Percentiles rank a stretch among this genome's conserved stretches.
Evolutionary conservation across 2,797 vertebrate species (phyloP).

Genomic region (Ctenopoma kingsleyae): DNA sequence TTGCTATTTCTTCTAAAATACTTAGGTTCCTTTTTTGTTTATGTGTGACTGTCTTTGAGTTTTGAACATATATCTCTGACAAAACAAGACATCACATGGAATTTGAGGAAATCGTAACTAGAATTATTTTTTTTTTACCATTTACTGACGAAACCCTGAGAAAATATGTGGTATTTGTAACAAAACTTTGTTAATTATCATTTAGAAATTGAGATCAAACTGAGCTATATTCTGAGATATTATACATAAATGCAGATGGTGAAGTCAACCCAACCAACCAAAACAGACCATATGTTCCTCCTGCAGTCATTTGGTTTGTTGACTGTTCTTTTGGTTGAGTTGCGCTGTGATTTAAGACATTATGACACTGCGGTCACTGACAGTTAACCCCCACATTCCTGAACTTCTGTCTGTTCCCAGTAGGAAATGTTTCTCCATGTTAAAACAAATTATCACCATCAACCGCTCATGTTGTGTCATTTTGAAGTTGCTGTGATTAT

Average conservation of each 20-base stretch:
- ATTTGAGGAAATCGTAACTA: neutral
- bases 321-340: conserved; percentile 41
- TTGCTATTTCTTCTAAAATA: too few relatives aligned
- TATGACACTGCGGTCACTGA: conserved; percentile 11
- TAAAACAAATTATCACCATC: conserved; percentile 1
- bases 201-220: neutral
- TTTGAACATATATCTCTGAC: too few relatives aligned
- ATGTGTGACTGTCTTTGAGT: too few relatives aligned
- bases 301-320: conserved; percentile 37
- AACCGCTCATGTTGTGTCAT: conserved; percentile 9
- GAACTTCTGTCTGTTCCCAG: neutral
- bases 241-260: conserved; percentile 5
- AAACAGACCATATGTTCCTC: conserved; percentile 44
- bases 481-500: conserved; percentile 2
- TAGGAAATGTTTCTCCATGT: neutral
- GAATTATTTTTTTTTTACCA: too few relatives aligned
- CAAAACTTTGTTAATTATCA: neutral
- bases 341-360: conserved; percentile 17
- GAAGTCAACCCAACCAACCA: conserved; percentile 32
- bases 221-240: conserved; percentile 16
- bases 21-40: too few relatives aligned
- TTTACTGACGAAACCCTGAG: neutral
- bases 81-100: too few relatives aligned
- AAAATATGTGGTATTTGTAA: rapidly evolving
- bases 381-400: neutral